phyloP scores from a whole-genome alignment of 1,140 invertebrate species.

The Diorhabda carinulata region DNA sequence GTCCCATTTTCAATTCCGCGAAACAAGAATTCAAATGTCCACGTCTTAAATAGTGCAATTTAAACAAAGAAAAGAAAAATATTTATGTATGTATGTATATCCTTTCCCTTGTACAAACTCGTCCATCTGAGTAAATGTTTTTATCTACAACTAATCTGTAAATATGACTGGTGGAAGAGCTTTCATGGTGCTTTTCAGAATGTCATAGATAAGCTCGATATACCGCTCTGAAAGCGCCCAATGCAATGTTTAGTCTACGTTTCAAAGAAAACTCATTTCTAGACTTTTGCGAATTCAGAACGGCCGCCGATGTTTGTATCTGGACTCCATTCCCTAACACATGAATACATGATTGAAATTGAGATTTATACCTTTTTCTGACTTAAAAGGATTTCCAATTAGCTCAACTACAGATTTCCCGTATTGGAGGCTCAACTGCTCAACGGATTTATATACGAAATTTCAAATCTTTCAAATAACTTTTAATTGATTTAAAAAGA shows the following conservation, averaged over 20 bases:
- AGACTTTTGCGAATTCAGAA: background rate
- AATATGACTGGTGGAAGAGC: conserved; percentile 1
- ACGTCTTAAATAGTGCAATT: background rate
- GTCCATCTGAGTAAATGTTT: conserved; percentile 2
- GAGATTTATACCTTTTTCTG: conserved; percentile 2
- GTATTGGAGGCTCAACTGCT: too few relatives aligned
- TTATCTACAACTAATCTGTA: conserved; percentile 1
- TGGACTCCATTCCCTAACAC: background rate
- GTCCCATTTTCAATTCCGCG: too few relatives aligned
- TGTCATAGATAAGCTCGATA: background rate
- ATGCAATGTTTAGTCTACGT: conserved; percentile 2
- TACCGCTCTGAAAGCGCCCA: background rate
- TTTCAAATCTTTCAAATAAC: too few relatives aligned
- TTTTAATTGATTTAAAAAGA: too few relatives aligned
- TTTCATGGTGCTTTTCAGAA: background rate
- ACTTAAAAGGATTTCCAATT: background rate
- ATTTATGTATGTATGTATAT: background rate
- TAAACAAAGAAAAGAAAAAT: background rate
- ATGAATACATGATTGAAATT: conserved; percentile 3
- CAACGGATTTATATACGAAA: too few relatives aligned
- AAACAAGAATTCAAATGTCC: too few relatives aligned
- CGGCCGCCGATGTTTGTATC: background rate
- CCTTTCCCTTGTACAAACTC: background rate
- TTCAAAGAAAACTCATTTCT: conserved; percentile 1
- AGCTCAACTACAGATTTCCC: background rate